Conservation (phyloP, 2,797 vertebrate species). For the Hozukius guyotensis region DNA sequence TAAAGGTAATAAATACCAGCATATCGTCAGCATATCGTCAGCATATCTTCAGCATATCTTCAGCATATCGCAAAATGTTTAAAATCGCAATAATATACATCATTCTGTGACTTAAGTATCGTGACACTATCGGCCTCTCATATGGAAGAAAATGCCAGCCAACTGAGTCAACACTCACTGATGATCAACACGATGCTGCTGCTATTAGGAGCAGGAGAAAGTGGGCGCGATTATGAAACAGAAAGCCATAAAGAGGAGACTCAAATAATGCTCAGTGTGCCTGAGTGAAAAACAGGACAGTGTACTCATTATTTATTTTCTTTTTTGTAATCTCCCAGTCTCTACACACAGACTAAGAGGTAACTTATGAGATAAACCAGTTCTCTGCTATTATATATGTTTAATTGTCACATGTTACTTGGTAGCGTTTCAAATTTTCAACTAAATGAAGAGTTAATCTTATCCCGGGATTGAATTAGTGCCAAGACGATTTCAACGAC, state of each 20-base stretch:
- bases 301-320: constrained; percentile 22
- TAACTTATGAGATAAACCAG: constrained; percentile 48
- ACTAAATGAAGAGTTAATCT: constrained; percentile 79
- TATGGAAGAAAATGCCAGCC: constrained; percentile 66
- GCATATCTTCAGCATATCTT: too few species aligned
- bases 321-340: constrained; percentile 8
- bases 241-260: constrained; percentile 27
- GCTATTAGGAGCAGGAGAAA: constrained; percentile 48
- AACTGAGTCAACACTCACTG: constrained; percentile 34
- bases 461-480: constrained; percentile 77
- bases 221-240: constrained; percentile 37
- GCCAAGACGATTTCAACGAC: constrained; percentile 74
- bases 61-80: too few species aligned
- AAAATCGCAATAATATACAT: too few species aligned
- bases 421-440: constrained; percentile 64
- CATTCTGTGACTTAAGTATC: too few species aligned
- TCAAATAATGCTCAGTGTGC: constrained; percentile 25
- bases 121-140: not conserved
- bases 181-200: constrained; percentile 52
- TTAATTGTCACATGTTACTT: constrained; percentile 70
- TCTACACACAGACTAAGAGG: not conserved
- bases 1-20: too few species aligned
- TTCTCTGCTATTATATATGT: constrained; percentile 65
- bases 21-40: too few species aligned
- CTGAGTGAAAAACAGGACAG: constrained; percentile 27